Percentiles rank a stretch among this genome's conserved stretches.
phyloP scores from a whole-genome alignment of 1,140 invertebrate genomes.

The Metaphire vulgaris region DNA sequence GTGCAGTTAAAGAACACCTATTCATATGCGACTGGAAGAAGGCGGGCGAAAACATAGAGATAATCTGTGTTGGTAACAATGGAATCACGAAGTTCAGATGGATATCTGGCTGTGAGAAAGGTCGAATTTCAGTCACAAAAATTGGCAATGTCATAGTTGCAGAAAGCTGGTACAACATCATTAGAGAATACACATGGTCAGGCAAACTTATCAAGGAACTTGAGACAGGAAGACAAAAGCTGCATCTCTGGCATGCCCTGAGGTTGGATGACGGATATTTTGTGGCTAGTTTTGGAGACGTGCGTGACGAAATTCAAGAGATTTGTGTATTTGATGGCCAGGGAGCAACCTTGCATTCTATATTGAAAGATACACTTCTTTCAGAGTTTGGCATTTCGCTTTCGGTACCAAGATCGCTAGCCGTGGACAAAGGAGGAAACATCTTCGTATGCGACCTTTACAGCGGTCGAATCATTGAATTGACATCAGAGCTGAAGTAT shows the following conservation, averaged over 20 bases:
- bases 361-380: neutral
- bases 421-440: neutral
- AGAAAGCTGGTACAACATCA: neutral
- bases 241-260: neutral
- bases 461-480: neutral
- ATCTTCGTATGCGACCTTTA: neutral
- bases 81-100: neutral
- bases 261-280: neutral
- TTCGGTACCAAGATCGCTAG: neutral
- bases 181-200: neutral
- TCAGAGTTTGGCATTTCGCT: neutral
- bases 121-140: neutral
- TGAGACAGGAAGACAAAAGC: neutral
- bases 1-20: neutral
- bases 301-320: neutral
- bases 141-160: neutral
- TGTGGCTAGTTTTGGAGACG: neutral
- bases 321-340: neutral
- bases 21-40: neutral
- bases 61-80: neutral
- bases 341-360: neutral
- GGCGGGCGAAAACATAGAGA: neutral
- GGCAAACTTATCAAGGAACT: neutral
- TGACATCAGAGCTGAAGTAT: neutral
- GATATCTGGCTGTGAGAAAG: neutral